Conservation (phyloP, 2,888 invertebrate species). For the Heliconius hortense region DNA sequence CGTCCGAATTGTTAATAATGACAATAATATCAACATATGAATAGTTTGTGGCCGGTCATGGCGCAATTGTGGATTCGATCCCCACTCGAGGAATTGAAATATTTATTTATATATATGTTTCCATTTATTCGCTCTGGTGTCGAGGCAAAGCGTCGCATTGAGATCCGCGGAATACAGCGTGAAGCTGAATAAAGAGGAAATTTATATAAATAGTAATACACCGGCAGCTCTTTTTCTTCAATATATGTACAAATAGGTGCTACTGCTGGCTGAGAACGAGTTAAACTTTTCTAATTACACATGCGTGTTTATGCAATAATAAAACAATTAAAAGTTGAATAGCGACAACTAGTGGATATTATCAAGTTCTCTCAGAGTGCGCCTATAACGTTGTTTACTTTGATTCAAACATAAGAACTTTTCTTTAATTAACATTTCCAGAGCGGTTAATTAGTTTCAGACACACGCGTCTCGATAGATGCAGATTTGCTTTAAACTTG, state of each 20-base stretch:
- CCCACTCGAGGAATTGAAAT: too few species aligned
- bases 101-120: too few species aligned
- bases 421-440: conserved; percentile 7
- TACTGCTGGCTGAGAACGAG: background rate
- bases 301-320: conserved; percentile 1
- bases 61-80: too few species aligned
- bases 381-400: background rate
- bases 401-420: background rate
- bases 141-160: too few species aligned
- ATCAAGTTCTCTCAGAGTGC: background rate
- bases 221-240: background rate
- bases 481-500: background rate
- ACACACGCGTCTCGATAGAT: background rate
- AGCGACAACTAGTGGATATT: background rate
- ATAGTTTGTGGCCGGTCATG: background rate
- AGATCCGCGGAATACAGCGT: too few species aligned
- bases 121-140: too few species aligned
- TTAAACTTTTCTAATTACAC: conserved; percentile 11
- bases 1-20: background rate
- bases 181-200: too few species aligned
- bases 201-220: too few species aligned
- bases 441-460: background rate
- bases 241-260: background rate
- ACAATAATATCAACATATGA: background rate
- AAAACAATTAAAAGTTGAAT: background rate